Conservation (phyloP, 2,113 vertebrate genomes). For the Corythornis vintsioides region DNA sequence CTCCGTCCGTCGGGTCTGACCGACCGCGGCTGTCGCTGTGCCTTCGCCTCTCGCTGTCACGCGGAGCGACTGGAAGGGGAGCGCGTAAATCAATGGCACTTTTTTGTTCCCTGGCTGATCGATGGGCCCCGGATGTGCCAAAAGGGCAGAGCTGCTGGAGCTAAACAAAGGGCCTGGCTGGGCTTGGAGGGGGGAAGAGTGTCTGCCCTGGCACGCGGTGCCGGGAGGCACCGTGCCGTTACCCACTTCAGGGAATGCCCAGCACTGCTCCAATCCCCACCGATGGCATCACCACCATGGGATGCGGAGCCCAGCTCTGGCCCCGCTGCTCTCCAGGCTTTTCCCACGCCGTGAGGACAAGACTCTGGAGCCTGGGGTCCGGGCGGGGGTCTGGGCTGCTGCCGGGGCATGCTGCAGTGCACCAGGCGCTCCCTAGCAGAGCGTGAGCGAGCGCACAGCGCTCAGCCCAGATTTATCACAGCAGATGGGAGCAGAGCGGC, state of each 20-base stretch:
- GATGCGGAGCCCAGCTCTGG: neutral
- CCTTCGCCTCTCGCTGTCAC: neutral
- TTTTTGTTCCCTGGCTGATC: neutral
- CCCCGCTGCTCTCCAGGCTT: neutral
- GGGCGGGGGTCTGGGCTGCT: neutral
- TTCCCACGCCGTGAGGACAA: fast-evolving
- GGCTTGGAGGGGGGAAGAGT: neutral
- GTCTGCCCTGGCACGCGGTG: neutral
- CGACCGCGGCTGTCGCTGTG: fast-evolving
- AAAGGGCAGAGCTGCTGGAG: neutral
- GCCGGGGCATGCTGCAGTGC: neutral
- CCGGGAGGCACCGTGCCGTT: neutral
- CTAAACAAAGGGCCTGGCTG: neutral
- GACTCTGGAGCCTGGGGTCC: fast-evolving
- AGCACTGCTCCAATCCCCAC: fast-evolving
- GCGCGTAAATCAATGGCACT: slow-evolving; percentile 4
- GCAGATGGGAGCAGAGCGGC: neutral
- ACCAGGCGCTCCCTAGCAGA: neutral
- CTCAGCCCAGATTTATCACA: neutral
- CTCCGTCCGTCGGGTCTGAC: fast-evolving
- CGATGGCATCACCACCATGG: fast-evolving
- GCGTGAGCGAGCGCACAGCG: neutral
- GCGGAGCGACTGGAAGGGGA: neutral
- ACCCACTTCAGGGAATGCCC: neutral
- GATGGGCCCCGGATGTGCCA: neutral